A percentile compares a stretch with the other conserved stretches of the same genome.
phyloP scores from a whole-genome alignment of 2,113 vertebrate species.

The Pionites leucogaster region DNA sequence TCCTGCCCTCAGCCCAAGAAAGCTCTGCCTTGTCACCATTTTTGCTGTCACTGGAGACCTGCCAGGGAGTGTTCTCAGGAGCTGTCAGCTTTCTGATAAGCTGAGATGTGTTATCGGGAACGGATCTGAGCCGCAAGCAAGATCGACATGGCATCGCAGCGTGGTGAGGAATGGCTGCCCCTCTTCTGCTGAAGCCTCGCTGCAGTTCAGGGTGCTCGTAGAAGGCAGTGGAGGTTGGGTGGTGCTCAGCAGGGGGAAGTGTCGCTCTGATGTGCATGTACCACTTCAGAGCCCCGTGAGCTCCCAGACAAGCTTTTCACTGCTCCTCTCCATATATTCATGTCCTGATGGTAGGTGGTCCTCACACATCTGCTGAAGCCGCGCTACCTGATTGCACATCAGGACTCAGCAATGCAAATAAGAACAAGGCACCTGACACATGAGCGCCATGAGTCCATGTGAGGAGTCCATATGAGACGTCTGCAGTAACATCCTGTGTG shows the following conservation, averaged over 20 bases:
- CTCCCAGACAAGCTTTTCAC: neutral
- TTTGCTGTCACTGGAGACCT: neutral
- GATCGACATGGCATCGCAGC: neutral
- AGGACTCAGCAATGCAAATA: neutral
- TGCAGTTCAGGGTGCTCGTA: neutral
- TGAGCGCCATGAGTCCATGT: neutral
- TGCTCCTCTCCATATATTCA: neutral
- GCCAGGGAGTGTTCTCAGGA: neutral
- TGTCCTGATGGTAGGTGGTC: neutral
- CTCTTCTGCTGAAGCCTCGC: neutral
- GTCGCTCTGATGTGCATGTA: accelerated
- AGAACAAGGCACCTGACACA: neutral
- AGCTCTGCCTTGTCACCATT: neutral
- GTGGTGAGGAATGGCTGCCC: neutral
- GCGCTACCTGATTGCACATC: neutral
- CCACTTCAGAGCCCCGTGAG: neutral
- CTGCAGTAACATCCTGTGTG: neutral
- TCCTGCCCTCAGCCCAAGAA: neutral
- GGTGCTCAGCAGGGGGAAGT: neutral
- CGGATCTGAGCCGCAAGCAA: neutral
- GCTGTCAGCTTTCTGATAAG: slow-evolving; percentile 11
- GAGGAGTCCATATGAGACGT: neutral
- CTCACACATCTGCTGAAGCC: neutral
- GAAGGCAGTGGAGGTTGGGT: accelerated
- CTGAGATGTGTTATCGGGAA: neutral